Evolutionary conservation across 2,113 vertebrate genomes (phyloP).

Genomic region (Probosciger aterrimus): DNA sequence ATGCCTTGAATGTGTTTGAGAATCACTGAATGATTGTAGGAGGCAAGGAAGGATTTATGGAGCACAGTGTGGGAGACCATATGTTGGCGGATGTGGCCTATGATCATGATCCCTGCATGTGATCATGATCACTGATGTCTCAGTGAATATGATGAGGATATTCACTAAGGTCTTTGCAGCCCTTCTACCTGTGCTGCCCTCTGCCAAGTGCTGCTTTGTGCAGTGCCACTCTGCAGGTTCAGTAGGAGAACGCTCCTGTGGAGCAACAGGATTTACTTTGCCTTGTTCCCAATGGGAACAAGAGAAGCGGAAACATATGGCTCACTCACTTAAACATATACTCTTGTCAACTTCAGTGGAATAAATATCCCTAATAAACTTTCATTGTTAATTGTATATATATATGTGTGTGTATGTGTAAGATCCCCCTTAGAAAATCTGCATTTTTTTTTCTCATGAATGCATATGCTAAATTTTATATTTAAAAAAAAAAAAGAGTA

Average conservation of each 20-base stretch:
- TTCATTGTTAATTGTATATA: constrained; percentile 5
- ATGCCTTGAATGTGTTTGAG: fast-evolving
- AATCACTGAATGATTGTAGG: not conserved
- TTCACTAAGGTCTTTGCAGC: not conserved
- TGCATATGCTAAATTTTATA: not conserved
- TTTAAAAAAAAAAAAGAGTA: constrained; percentile 32
- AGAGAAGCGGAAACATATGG: constrained; percentile 17
- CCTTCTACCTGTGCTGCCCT: not conserved
- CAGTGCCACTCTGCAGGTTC: not conserved
- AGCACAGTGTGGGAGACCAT: not conserved
- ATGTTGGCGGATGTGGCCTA: not conserved
- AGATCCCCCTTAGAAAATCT: not conserved
- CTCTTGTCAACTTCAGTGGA: constrained; percentile 22
- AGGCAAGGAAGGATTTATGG: not conserved
- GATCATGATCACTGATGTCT: not conserved
- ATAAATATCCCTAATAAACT: constrained; percentile 32
- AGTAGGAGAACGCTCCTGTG: not conserved
- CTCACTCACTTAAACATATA: constrained; percentile 10
- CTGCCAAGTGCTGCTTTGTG: not conserved
- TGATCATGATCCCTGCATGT: not conserved
- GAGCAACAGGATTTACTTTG: not conserved
- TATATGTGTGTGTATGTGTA: not conserved
- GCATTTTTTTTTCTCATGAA: not conserved
- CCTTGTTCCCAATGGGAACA: not conserved
- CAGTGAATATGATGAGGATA: not conserved